These are phyloP conservation scores for Megamerina dolium DNA, from an alignment of 2,888 invertebrate species.

Conservation along the genomic window DNA sequence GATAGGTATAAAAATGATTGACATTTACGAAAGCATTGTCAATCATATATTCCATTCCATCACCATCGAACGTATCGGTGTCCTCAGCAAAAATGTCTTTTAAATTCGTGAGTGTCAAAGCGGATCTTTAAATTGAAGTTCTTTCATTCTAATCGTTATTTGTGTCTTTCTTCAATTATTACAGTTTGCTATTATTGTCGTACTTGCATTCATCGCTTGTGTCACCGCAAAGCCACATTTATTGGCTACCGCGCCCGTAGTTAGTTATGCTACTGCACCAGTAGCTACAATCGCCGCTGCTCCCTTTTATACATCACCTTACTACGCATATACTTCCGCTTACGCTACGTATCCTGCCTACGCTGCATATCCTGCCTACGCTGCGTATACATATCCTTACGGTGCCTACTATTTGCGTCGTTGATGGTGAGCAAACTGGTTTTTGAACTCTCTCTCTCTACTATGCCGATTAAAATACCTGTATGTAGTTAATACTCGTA, in stretches of 20 bases:
- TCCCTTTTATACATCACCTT: slow-evolving; percentile 3
- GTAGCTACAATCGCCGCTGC: not conserved
- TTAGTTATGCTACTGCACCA: not conserved
- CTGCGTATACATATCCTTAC: slow-evolving; percentile 4
- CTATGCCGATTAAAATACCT: no score
- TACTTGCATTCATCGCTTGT: no score
- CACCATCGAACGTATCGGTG: no score
- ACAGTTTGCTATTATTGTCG: not conserved
- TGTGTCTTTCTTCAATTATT: not conserved
- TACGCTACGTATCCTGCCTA: slow-evolving; percentile 5
- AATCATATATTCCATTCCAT: no score
- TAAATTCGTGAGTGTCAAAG: slow-evolving; percentile 8
- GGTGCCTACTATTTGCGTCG: slow-evolving; percentile 2
- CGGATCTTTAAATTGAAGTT: no score
- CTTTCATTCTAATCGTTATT: no score
- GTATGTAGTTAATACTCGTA: not conserved
- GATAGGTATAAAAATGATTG: not conserved
- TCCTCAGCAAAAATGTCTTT: no score
- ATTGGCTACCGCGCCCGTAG: slow-evolving; percentile 1
- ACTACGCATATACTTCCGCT: slow-evolving; percentile 1
- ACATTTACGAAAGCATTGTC: not conserved
- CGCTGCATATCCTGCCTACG: slow-evolving; percentile 6
- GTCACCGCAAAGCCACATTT: slow-evolving; percentile 11
- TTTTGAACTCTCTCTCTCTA: no score
- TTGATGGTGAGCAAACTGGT: slow-evolving; percentile 1